Percentiles rank a stretch among this genome's conserved stretches.
Conservation (phyloP, 2,797 vertebrate species). For the Semotilus atromaculatus region DNA sequence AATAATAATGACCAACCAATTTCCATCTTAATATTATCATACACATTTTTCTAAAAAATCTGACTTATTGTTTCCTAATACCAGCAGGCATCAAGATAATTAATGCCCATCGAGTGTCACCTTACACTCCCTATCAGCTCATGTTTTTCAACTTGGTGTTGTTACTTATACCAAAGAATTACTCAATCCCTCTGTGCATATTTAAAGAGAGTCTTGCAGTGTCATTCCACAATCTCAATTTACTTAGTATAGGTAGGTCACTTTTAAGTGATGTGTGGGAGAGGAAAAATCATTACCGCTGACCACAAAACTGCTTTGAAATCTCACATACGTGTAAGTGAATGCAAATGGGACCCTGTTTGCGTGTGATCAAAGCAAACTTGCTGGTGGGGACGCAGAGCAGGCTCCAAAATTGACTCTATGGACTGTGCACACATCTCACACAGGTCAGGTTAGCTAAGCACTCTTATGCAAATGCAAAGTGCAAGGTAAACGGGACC, state of each 20-base stretch:
- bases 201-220: conserved; percentile 63
- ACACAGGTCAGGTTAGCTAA: conserved; percentile 64
- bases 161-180: conserved; percentile 60
- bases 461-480: conserved; percentile 67
- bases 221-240: conserved; percentile 55
- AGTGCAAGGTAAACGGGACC: conserved; percentile 72
- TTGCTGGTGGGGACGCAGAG: neutral
- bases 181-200: conserved; percentile 61
- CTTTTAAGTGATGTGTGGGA: conserved; percentile 24
- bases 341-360: neutral
- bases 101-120: conserved; percentile 44
- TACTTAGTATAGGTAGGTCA: conserved; percentile 53
- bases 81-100: conserved; percentile 47
- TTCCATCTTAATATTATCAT: neutral
- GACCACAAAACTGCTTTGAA: conserved; percentile 44
- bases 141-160: conserved; percentile 46
- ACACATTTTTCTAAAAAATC: neutral
- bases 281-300: conserved; percentile 39
- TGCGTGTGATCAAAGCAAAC: neutral
- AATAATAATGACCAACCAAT: neutral
- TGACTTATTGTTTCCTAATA: conserved; percentile 22
- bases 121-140: conserved; percentile 42
- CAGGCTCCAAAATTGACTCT: neutral
- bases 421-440: neutral
- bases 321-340: neutral